Base-by-base conservation (phyloP, 2,888 invertebrate genomes). In the Chrysina gloriosa region DNA sequence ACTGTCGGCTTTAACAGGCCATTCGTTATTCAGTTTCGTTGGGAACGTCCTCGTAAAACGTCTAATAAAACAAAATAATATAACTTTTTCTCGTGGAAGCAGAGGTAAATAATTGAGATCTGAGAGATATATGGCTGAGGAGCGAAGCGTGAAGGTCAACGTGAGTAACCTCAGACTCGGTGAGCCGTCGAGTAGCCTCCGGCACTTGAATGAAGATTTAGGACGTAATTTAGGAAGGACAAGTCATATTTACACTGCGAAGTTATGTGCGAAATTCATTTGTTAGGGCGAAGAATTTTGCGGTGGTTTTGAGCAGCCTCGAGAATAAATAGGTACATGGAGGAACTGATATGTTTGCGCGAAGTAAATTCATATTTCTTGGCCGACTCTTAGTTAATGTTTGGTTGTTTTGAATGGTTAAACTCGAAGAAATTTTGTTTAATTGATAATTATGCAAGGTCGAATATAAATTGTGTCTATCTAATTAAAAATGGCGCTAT, bases 121-220 rank as follows among this genome's bases (percentile, higher is more conserved):
- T 6, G 2, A 21, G 50, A 64, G 23, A 64, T 64, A 64, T 48
- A 64, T 50, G 23, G 63, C 48, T n/a, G 34, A 11, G 25, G 5
- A 36, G 31, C n/a, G 34, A 3, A 64, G 23, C 50, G 64, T 34
- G 48, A 64, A 48, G 64, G 64, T 64, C 64, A 64, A 48, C 39
- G 64, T 48, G 36, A 64, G 50, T 64, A 64, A 64, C 64, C 50
- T 50, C 45, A 19, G 31, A 16, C 27, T 21, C 63, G 9, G 21
- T 5, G 50, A 11, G 23, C 48, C 29, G 48, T 64, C 64, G 14
- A 21, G 50, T 48, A 39, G 50, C 64, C 50, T 29, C 25, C 6
- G 64, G 48, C 64, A 64, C 64, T 64, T 50, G 64, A 48, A 48
- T 63, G 63, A 63, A 63, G 48, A 63, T 63, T 63, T 47, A 63